Conservation (phyloP, 2,797 vertebrate genomes). For the Diceros bicornis region DNA sequence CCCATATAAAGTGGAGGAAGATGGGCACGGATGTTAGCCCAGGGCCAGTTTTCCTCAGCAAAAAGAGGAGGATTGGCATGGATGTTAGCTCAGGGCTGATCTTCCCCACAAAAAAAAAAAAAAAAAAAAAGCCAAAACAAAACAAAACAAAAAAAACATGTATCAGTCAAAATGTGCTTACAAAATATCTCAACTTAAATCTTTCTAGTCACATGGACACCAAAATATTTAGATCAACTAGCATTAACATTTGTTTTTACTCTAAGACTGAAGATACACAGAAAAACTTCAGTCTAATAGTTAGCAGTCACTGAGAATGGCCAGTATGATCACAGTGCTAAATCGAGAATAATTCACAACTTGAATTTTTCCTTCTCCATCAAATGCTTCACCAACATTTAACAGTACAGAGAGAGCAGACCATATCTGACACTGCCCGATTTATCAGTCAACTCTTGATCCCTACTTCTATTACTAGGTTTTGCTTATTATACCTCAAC, state of each 20-base stretch:
- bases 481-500: slow-evolving; percentile 6
- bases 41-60: too few species aligned
- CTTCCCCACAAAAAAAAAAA: too few species aligned
- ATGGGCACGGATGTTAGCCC: too few species aligned
- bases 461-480: not conserved
- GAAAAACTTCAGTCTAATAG: not conserved
- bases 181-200: not conserved
- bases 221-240: not conserved
- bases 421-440: not conserved
- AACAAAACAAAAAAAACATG: not conserved
- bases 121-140: too few species aligned
- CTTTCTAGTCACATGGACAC: slow-evolving; percentile 29
- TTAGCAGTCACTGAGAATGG: not conserved
- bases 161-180: slow-evolving; percentile 47
- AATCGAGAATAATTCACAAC: not conserved
- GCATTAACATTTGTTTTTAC: not conserved
- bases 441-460: not conserved
- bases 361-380: slow-evolving; percentile 22
- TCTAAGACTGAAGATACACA: not conserved
- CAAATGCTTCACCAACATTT: slow-evolving; percentile 30
- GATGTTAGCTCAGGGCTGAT: too few species aligned
- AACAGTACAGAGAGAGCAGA: slow-evolving; percentile 12
- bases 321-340: not conserved
- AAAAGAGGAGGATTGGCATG: too few species aligned
- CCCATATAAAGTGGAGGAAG: too few species aligned